Base-by-base conservation (phyloP, 1,140 invertebrate species). In the Caenorhabditis elegans region DNA sequence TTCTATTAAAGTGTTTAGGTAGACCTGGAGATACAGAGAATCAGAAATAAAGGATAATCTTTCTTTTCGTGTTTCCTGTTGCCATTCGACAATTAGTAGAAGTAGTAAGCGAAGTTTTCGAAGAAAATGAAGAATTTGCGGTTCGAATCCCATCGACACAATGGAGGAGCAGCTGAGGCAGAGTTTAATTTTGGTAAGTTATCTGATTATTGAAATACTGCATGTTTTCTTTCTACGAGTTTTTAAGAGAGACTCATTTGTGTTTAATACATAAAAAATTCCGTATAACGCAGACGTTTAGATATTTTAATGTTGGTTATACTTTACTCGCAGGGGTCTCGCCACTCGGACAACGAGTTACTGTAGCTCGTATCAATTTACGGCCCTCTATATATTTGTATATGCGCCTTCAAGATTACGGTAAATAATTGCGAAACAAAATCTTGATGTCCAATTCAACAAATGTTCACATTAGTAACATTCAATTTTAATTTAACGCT, bases 161-260 rank as follows among this genome's bases (percentile, higher is more conserved):
- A 70, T 39, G 60, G 60, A 39, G 60, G 60, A 22, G 31, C 60
- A n/a, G 60, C 60, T 4, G 60, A 70, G n/a, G 34, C 60, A 13
- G 34, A 70, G 26, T 70, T 70, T 39, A 70, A 70, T 70, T 70
- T 70, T 39, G 60, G 60, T 70, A 13, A 13, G 60, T 70, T 70
- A 5, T 31, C 13, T 24, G 19, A 13, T 26, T 8, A 10, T 2
- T 36, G 39, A 6, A 55, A n/a, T 26, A n/a, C 24, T n/a, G 10
- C n/a, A 6, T 3, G 28, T 34, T 11, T 0, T 11, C 24, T 55
- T n/a, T 49, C 15, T 17, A 49, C 19, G 47, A n/a, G n/a, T 49
- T 13, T 6, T 15, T 6, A 1, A 19, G 19, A 19, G 6, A n/a
- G 47, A 6, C n/a, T 49, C 13, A n/a, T 49, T 49, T 19, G 5